phyloP scores from a whole-genome alignment of 2,797 vertebrate species.

The Erethizon dorsatum region DNA sequence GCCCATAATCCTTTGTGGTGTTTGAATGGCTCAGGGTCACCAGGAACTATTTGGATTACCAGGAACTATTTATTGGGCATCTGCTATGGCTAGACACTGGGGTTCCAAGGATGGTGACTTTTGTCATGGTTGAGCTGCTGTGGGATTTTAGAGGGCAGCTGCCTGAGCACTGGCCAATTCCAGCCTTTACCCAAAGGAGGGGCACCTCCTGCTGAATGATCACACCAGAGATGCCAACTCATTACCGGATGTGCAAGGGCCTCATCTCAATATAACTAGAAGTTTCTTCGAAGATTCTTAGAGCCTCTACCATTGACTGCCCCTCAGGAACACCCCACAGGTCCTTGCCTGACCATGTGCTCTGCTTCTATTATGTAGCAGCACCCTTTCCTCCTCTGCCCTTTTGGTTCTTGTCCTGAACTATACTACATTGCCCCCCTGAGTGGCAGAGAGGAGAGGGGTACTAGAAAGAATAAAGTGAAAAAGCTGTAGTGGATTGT shows the following conservation, averaged over 20 bases:
- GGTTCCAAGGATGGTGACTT: not conserved
- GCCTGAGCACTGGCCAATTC: not conserved
- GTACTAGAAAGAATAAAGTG: not conserved
- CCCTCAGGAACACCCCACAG: not conserved
- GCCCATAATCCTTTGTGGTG: not conserved
- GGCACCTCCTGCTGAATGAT: not conserved
- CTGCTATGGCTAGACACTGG: not conserved
- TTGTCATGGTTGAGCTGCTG: not conserved
- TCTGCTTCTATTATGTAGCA: not conserved
- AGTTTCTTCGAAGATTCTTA: not conserved
- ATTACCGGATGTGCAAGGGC: not conserved
- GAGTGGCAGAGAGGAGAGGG: not conserved
- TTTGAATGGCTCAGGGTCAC: not conserved
- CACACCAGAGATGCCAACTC: not conserved
- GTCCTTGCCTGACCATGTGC: accelerated
- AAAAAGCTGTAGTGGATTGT: not conserved
- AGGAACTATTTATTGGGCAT: not conserved
- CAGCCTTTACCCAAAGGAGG: not conserved
- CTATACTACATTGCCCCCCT: not conserved
- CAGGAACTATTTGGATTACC: not conserved
- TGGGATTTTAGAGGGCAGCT: not conserved
- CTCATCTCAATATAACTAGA: not conserved
- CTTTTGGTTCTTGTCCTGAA: not conserved
- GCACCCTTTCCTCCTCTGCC: not conserved
- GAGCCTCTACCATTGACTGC: accelerated